Evolutionary conservation across 2,797 vertebrate genomes (phyloP).

Genomic region (Gallinago nigripennis): DNA sequence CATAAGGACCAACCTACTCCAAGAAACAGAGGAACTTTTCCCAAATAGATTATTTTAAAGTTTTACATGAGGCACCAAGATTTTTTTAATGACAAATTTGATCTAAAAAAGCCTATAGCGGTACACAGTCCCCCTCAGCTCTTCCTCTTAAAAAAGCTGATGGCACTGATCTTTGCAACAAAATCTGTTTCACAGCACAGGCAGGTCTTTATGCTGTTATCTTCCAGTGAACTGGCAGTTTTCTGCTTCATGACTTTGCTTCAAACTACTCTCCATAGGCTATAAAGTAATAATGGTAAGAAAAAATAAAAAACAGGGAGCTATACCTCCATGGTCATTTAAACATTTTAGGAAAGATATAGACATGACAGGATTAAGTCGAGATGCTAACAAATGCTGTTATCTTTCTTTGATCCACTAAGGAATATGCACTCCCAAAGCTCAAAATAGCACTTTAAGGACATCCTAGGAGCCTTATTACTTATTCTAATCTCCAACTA

Average conservation of each 20-base stretch:
- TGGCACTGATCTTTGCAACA: conserved; percentile 20
- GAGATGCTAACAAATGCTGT: conserved; percentile 13
- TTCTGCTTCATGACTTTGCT: not conserved
- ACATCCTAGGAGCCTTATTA: conserved; percentile 12
- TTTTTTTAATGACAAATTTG: not conserved
- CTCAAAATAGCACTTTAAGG: conserved; percentile 17
- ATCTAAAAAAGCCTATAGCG: not conserved
- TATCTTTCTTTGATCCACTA: conserved; percentile 1
- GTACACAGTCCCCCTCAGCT: not conserved
- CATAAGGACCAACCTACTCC: not conserved
- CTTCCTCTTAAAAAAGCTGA: not conserved
- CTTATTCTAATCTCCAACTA: conserved; percentile 44
- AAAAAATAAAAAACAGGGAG: not conserved
- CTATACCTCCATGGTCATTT: not conserved
- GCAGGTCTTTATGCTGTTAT: not conserved
- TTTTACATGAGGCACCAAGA: not conserved
- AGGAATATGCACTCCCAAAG: not conserved
- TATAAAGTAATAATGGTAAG: not conserved
- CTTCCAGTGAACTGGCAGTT: not conserved
- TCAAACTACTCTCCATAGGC: not conserved
- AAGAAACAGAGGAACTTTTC: not conserved
- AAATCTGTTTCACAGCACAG: not conserved
- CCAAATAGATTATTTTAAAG: not conserved
- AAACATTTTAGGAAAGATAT: not conserved
- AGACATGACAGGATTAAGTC: not conserved